Evolutionary conservation across 2,888 invertebrate species (phyloP), one percentile per base, ranked within the genome.

Genomic region (Horisme vitalbata): DNA sequence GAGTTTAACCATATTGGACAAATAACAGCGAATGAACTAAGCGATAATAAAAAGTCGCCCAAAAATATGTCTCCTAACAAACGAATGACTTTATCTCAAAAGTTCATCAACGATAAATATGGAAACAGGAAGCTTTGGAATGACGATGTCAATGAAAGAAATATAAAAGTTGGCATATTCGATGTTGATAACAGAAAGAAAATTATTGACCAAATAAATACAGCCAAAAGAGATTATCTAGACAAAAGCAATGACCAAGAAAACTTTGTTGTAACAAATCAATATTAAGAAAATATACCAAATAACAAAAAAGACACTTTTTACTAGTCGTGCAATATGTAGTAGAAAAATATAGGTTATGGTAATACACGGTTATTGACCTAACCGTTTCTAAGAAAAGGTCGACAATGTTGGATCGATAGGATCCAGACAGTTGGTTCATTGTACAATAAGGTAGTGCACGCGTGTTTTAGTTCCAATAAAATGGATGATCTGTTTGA

Each of bases 401-500:
- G 55, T 53, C 53, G 53, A 55, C 60, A 44, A 57, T 61, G 79
- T 83, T 83, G 65, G 65, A 65, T 85, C 85, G 67, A 85, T 83
- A 74, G 55, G 44, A 59, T 55, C 53, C 50, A 58, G 49, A 30
- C 53, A 49, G 49, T 45, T 58, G 45, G 45, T 51, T 36, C 35
- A 48, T 31, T 44, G 63, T 61, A 65, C 41, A 52, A 34, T 38
- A 50, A 46, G 41, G 45, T 53, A 55, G 54, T 59, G 54, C 47
- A 52, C 55, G 91, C 90, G 52, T 59, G 50, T 46, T 47, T 47
- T 87, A 92, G 92, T 84, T 92, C 93, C 59, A 94, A 94, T 77
- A 52, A 23, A 62, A 80, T 96, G 71, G 97, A 97, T 65, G 97
- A 97, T 78, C 90, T 97, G 48, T 91, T 97, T 63, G 92, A 91